Percentiles rank a stretch among this genome's conserved stretches.
These are phyloP conservation scores for Arremon brunneinucha DNA, from an alignment of 2,797 vertebrate species.

Conservation along the genomic window DNA sequence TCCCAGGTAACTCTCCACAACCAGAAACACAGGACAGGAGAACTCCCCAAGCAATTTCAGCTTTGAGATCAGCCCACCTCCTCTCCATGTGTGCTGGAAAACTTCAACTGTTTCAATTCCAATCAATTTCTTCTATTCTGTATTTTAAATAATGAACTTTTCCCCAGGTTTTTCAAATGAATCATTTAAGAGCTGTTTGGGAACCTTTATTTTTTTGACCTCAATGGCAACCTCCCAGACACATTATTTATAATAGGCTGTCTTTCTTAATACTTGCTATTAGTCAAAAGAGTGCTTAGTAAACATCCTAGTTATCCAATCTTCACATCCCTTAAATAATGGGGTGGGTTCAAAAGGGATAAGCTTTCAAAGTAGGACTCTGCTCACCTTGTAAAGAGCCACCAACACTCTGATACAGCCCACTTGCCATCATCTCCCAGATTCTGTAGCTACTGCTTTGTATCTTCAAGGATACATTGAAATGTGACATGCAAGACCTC, in stretches of 20 bases:
- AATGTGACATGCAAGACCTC: not conserved
- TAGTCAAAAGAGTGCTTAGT: constrained; percentile 6
- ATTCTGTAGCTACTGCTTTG: not conserved
- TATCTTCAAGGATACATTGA: not conserved
- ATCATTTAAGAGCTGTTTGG: not conserved
- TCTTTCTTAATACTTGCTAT: constrained; percentile 7
- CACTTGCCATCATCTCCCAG: not conserved
- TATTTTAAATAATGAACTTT: not conserved
- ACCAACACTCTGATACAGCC: not conserved
- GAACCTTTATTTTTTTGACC: not conserved
- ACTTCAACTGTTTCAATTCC: not conserved
- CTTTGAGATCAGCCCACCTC: not conserved
- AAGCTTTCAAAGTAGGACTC: not conserved
- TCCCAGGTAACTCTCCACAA: not conserved
- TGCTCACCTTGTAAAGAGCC: not conserved
- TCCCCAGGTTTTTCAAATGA: not conserved
- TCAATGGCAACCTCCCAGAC: not conserved
- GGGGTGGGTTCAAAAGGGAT: not conserved
- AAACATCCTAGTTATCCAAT: constrained; percentile 6
- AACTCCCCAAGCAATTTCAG: not conserved
- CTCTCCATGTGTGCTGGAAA: not conserved
- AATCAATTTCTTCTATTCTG: not conserved
- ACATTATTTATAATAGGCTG: constrained; percentile 2
- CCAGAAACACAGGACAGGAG: not conserved
- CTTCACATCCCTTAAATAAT: not conserved